Evolutionary conservation across 2,888 invertebrate genomes (phyloP).

Genomic region (Colletes collaris): DNA sequence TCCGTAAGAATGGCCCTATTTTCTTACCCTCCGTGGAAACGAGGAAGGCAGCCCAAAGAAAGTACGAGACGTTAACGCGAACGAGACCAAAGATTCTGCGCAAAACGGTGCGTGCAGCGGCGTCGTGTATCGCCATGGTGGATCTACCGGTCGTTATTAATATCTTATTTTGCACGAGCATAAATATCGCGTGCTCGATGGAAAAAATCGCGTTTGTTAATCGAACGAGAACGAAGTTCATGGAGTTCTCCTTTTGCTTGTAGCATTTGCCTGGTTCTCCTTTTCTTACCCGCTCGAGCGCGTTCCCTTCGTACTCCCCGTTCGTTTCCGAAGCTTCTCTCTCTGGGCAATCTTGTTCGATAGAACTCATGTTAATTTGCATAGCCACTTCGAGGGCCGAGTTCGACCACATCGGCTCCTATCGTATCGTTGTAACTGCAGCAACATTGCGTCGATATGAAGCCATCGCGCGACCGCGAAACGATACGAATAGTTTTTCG

Average conservation of each 20-base stretch:
- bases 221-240: conserved; percentile 53
- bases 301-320: neutral
- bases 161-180: conserved; percentile 70
- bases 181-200: conserved; percentile 65
- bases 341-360: conserved; percentile 63
- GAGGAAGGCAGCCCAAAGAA: neutral
- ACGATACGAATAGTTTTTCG: conserved; percentile 50
- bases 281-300: conserved; percentile 27
- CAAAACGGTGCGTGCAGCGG: conserved; percentile 63
- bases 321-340: neutral
- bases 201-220: conserved; percentile 62
- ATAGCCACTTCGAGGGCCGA: conserved; percentile 69
- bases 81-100: conserved; percentile 24
- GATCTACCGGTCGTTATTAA: conserved; percentile 73
- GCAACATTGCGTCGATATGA: conserved; percentile 63
- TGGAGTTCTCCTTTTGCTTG: conserved; percentile 45
- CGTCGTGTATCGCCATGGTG: conserved; percentile 68
- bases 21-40: neutral
- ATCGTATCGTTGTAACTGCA: conserved; percentile 63
- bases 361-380: conserved; percentile 70
- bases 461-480: conserved; percentile 56
- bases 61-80: conserved; percentile 9
- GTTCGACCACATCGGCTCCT: conserved; percentile 57
- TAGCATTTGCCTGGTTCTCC: conserved; percentile 20
- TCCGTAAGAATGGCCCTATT: conserved; percentile 2